phyloP scores from a whole-genome alignment of 2,888 invertebrate species.

The Theretra japonica region DNA sequence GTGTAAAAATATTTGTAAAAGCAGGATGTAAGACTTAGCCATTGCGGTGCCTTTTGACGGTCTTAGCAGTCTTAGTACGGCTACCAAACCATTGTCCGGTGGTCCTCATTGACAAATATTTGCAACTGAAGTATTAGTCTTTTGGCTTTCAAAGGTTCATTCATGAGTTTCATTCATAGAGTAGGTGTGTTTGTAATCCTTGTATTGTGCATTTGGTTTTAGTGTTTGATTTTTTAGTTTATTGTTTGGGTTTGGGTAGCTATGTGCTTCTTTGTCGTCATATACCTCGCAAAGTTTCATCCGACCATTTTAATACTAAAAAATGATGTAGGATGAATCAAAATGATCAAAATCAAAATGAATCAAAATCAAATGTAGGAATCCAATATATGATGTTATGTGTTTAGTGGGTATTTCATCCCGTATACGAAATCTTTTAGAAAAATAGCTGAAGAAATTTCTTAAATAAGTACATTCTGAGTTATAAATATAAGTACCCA shows the following conservation, averaged over 20 bases:
- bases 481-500: no score
- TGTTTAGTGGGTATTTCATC: no score
- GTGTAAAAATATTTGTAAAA: conserved; percentile 2
- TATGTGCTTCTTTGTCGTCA: neutral
- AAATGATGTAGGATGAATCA: no score
- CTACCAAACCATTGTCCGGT: conserved; percentile 16
- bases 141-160: conserved; percentile 7
- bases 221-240: conserved; percentile 5
- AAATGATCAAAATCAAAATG: no score
- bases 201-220: conserved; percentile 18
- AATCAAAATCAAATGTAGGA: no score
- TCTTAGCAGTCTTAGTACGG: conserved; percentile 2
- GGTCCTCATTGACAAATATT: conserved; percentile 24
- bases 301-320: no score
- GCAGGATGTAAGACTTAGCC: conserved; percentile 20
- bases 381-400: no score
- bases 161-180: conserved; percentile 13
- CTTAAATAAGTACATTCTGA: no score
- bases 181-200: conserved; percentile 2
- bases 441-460: no score
- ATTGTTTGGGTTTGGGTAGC: neutral
- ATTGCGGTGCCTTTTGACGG: conserved; percentile 28
- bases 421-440: no score
- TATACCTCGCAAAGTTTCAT: neutral
- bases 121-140: conserved; percentile 17